Evolutionary conservation across 2,797 vertebrate species (phyloP), one percentile per base, ranked within the genome.

Genomic region (Syngnathus acus): DNA sequence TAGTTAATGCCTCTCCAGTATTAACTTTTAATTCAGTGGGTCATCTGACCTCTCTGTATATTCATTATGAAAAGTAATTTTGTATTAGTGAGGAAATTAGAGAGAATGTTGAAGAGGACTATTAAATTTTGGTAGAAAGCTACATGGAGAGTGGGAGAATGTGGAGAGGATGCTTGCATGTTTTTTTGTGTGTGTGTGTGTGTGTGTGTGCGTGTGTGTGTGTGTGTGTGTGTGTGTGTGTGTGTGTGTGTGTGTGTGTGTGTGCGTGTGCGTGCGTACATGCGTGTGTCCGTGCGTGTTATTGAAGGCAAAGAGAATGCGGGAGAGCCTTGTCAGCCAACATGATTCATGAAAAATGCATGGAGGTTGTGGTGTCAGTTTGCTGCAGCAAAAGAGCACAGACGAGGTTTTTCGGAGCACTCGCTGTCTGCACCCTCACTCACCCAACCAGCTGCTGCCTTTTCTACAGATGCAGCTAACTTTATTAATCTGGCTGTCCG

Each of bases 341-440:
- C 82, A 76, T 58, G 32, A 76, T 77, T 85, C 82, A 90, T 87
- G 84, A 84, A 86, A 87, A 84, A 89, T 89, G 82, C 82, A 89
- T 86, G 68, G 80, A 67, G 86, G 82, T 79, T 78, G 81, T 71
- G 70, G 82, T 82, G 87, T 85, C 84, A 82, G 85, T 83, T 80
- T 85, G 79, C 72, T 74, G 64, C 79, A 83, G 81, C 72, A 72
- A 80, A 72, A 75, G 75, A 75, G 53, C 75, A 78, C 72, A 74
- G 78, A 81, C 72, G 81, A 74, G 61, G 39, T 62, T 62, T 62
- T 78, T 68, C 78, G 74, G 69, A 71, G 62, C 76, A 68, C 70
- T 72, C 10, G 26, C 75, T 72, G 78, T 79, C 78, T 82, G 75
- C 76, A 72, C 70, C 73, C 75, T 70, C 73, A 69, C 64, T 84